Conservation (phyloP, 2,797 vertebrate species). For the Bufotes viridis region DNA sequence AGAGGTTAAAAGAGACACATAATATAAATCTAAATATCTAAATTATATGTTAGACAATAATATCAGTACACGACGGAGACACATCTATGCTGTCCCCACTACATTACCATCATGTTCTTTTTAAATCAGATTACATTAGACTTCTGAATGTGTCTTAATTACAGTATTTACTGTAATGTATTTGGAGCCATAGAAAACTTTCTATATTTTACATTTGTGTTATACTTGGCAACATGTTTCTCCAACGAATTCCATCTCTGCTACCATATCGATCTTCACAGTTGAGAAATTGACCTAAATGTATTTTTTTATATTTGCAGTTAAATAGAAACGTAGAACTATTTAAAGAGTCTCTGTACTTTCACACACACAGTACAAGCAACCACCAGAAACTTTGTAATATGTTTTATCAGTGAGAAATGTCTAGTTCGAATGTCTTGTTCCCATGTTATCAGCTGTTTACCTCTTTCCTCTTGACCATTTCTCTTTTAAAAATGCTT, state of each 20-base stretch:
- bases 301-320: background rate
- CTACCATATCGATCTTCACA: background rate
- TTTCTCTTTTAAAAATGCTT: too few species aligned
- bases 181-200: background rate
- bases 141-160: background rate
- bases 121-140: background rate
- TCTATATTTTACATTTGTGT: background rate
- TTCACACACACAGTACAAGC: too few species aligned
- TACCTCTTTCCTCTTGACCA: too few species aligned
- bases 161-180: background rate
- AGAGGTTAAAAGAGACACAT: conserved; percentile 19
- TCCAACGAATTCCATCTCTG: background rate
- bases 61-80: background rate
- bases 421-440: too few species aligned
- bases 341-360: background rate
- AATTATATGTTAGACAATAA: conserved; percentile 39
- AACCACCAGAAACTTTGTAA: too few species aligned
- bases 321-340: background rate
- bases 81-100: background rate
- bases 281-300: background rate
- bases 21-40: conserved; percentile 16
- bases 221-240: background rate
- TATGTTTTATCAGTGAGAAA: too few species aligned
- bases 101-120: too few species aligned
- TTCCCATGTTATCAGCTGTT: too few species aligned